Conservation (phyloP, 2,113 vertebrate species). For the Egretta garzetta region DNA sequence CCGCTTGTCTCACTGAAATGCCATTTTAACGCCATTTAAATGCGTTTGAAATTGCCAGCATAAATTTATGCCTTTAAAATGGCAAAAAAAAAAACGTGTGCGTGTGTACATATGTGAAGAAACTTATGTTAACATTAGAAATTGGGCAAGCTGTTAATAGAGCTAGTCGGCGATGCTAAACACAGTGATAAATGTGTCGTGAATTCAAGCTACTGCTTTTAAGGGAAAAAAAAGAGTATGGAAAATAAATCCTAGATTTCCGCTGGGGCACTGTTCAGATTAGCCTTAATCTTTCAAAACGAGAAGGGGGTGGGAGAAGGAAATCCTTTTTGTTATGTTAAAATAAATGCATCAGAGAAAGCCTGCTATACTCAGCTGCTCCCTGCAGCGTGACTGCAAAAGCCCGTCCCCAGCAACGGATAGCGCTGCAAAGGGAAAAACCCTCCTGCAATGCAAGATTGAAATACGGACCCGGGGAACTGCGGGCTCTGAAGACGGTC, state of each 20-base stretch:
- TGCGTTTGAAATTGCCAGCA: neutral
- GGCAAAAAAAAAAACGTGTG: neutral
- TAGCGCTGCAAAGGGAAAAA: neutral
- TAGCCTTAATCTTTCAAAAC: neutral
- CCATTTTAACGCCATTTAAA: neutral
- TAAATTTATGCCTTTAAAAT: neutral
- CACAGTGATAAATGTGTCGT: neutral
- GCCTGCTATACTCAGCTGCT: neutral
- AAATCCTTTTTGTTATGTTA: neutral
- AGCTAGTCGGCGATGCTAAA: neutral
- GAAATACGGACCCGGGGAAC: neutral
- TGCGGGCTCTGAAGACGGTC: accelerated
- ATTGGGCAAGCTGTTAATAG: neutral
- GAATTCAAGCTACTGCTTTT: neutral
- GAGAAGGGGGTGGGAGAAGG: neutral
- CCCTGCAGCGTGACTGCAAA: neutral
- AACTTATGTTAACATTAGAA: neutral
- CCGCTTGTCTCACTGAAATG: neutral
- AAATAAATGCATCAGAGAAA: neutral
- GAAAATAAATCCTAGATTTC: slow-evolving; percentile 28
- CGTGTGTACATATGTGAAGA: accelerated
- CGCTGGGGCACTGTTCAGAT: neutral
- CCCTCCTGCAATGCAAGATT: accelerated
- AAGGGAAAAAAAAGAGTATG: neutral
- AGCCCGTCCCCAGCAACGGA: accelerated